Percentiles rank a stretch among this genome's conserved stretches.
These are phyloP conservation scores for Diploscapter pachys DNA, from an alignment of 1,140 invertebrate genomes.

Conservation along the genomic window DNA sequence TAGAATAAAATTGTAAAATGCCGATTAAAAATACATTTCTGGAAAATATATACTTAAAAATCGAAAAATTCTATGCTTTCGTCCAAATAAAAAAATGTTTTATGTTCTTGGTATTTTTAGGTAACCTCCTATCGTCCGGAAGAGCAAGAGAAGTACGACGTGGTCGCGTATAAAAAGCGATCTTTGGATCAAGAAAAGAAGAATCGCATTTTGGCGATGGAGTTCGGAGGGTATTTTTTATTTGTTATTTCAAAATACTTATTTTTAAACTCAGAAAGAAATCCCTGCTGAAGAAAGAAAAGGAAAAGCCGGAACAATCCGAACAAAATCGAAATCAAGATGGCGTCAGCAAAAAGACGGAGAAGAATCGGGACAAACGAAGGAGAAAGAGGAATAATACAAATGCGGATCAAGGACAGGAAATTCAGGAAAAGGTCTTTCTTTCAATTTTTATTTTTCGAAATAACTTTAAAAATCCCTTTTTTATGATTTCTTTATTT, in stretches of 20 bases:
- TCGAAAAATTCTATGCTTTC: no score
- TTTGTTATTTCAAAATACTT: no score
- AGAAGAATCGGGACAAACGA: slow-evolving; percentile 33
- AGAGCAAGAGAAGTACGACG: slow-evolving; percentile 76
- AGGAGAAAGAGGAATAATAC: slow-evolving; percentile 38
- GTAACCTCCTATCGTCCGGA: slow-evolving; percentile 73
- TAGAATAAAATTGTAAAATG: not conserved
- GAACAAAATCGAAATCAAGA: slow-evolving; percentile 14
- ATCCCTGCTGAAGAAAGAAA: not conserved
- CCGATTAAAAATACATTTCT: not conserved
- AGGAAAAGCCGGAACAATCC: slow-evolving; percentile 23
- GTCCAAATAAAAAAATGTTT: no score
- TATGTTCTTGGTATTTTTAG: not conserved
- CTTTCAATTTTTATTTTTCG: no score
- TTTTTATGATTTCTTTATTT: no score
- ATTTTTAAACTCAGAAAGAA: no score
- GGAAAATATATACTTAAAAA: not conserved
- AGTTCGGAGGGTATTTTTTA: slow-evolving; percentile 9
- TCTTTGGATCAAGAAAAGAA: slow-evolving; percentile 72
- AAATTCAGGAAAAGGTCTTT: no score
- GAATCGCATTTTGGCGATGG: slow-evolving; percentile 70
- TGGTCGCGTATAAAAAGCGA: slow-evolving; percentile 73
- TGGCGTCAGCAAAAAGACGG: slow-evolving; percentile 2
- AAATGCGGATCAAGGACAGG: slow-evolving; percentile 15
- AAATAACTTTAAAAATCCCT: no score